Evolutionary conservation across 2,797 vertebrate genomes (phyloP).

Genomic region (Pseudocheirus occidentalis): DNA sequence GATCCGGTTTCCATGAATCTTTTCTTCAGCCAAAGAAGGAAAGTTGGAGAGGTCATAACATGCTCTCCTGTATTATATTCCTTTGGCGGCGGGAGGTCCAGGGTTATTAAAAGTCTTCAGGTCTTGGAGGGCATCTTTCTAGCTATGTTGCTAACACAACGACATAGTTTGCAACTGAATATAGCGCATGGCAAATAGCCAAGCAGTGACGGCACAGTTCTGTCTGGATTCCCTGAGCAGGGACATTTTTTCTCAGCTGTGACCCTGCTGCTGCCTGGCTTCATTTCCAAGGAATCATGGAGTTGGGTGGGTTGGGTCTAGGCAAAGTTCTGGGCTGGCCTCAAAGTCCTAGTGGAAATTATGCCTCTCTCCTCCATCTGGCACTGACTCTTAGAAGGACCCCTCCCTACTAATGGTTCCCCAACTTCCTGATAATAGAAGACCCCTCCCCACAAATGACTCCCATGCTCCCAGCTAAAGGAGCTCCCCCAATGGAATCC

Average conservation of each 20-base stretch:
- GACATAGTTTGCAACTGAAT: slow-evolving; percentile 82
- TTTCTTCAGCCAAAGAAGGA: background rate
- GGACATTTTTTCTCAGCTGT: slow-evolving; percentile 69
- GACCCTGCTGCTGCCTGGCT: background rate
- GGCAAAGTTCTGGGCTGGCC: background rate
- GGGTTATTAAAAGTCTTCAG: slow-evolving; percentile 83
- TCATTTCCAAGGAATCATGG: background rate
- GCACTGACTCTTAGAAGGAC: background rate
- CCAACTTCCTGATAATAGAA: no score
- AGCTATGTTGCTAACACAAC: slow-evolving; percentile 74
- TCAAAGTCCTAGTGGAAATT: background rate
- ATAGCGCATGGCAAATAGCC: slow-evolving; percentile 81
- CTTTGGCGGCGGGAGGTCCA: slow-evolving; percentile 69
- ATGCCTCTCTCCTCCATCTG: background rate
- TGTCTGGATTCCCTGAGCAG: slow-evolving; percentile 80
- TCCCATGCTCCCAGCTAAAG: background rate
- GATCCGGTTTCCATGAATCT: background rate
- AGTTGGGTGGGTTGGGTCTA: background rate
- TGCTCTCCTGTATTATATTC: slow-evolving; percentile 41
- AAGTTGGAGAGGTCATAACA: background rate
- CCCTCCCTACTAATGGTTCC: background rate
- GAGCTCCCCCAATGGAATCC: background rate
- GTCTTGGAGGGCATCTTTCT: slow-evolving; percentile 80
- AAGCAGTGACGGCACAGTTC: slow-evolving; percentile 79
- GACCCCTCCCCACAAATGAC: background rate